These are phyloP conservation scores for Lamellibrachia columna DNA, from an alignment of 2,888 invertebrate genomes.

Conservation along the genomic window DNA sequence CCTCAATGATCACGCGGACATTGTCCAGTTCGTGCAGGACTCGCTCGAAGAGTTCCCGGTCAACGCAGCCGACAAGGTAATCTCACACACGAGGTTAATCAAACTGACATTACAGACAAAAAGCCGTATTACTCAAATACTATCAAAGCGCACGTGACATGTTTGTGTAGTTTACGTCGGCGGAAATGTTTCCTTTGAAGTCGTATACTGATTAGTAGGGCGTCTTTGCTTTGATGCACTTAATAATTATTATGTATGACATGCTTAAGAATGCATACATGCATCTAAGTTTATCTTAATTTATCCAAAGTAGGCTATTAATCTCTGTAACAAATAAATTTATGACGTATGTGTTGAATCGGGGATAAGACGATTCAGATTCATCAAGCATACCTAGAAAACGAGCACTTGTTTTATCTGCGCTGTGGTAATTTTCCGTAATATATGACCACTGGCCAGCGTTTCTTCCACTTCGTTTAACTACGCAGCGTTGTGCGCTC, in stretches of 20 bases:
- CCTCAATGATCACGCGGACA: constrained; percentile 74
- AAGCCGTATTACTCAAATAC: background rate
- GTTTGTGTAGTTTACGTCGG: background rate
- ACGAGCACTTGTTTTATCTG: background rate
- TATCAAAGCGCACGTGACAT: background rate
- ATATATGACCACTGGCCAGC: background rate
- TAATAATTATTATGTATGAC: background rate
- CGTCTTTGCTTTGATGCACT: background rate
- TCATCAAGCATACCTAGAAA: background rate
- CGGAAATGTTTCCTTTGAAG: background rate
- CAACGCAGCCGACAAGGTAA: constrained; percentile 73
- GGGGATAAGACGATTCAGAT: background rate
- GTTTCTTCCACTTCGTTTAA: background rate
- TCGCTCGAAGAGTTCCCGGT: constrained; percentile 71
- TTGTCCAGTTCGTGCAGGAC: constrained; percentile 76
- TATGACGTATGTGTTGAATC: background rate
- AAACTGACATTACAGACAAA: background rate
- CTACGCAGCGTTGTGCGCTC: background rate
- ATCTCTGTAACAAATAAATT: background rate
- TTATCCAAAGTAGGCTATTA: background rate
- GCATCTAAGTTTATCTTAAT: background rate
- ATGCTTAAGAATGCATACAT: background rate
- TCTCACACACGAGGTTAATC: background rate
- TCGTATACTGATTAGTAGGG: background rate
- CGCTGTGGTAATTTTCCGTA: background rate